Conservation (phyloP, 2,113 vertebrate genomes). For the Melozone crissalis region DNA sequence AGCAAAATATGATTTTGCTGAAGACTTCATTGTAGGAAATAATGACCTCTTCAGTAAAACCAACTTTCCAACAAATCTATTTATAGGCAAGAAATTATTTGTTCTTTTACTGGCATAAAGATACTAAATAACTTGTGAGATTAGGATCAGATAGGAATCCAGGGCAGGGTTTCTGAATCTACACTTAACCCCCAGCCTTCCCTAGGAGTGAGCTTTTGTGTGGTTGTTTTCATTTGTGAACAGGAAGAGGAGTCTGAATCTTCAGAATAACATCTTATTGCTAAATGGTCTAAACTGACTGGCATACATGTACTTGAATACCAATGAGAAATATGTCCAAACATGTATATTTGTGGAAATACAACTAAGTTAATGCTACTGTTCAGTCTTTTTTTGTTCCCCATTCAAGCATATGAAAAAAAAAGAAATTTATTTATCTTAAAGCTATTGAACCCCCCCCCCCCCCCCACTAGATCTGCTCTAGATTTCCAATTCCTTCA, state of each 20-base stretch:
- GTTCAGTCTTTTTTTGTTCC: background rate
- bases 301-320: background rate
- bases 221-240: background rate
- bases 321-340: background rate
- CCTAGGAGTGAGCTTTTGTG: background rate
- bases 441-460: conserved; percentile 33
- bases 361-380: background rate
- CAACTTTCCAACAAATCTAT: background rate
- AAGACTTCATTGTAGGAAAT: background rate
- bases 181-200: background rate
- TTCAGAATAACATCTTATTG: background rate
- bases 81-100: background rate
- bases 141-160: background rate
- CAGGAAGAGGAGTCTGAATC: background rate
- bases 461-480: background rate
- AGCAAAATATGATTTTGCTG: background rate
- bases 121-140: background rate
- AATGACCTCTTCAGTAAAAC: background rate
- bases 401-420: background rate
- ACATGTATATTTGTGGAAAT: background rate
- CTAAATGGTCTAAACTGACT: background rate
- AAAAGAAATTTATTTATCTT: background rate
- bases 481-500: conserved; percentile 28
- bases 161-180: background rate
- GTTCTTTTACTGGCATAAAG: background rate